Evolutionary conservation across 2,888 invertebrate genomes (phyloP).

Genomic region (Apoda limacodes): DNA sequence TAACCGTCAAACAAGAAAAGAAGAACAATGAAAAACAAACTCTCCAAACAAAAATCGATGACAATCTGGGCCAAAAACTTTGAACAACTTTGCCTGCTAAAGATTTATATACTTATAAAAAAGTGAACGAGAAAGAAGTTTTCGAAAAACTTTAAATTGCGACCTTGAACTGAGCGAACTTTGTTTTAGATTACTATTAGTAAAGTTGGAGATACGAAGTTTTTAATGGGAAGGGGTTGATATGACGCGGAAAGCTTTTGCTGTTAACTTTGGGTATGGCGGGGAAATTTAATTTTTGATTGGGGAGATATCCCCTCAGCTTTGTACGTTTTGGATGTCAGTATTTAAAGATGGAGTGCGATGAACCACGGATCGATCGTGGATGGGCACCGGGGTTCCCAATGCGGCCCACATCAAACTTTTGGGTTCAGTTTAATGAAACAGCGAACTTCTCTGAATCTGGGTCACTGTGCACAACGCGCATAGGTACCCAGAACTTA

Average conservation of each 20-base stretch:
- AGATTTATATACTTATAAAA: conserved; percentile 71
- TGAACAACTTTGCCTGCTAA: conserved; percentile 63
- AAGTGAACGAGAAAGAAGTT: conserved; percentile 65
- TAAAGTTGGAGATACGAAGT: conserved; percentile 51
- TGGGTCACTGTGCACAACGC: conserved; percentile 56
- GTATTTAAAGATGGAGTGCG: conserved; percentile 35
- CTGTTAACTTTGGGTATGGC: conserved; percentile 40
- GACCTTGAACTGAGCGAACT: conserved; percentile 68
- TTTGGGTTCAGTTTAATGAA: conserved; percentile 60
- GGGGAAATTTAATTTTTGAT: conserved; percentile 37
- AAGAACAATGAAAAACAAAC: conserved; percentile 71
- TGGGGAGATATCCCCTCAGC: conserved; percentile 31
- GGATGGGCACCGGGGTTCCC: conserved; percentile 33
- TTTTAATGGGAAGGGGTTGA: conserved; percentile 56
- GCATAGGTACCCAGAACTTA: no score
- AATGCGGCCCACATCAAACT: conserved; percentile 45
- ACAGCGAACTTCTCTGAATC: conserved; percentile 44
- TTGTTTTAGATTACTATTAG: conserved; percentile 69
- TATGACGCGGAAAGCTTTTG: conserved; percentile 35
- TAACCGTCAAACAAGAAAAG: conserved; percentile 71
- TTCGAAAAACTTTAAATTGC: conserved; percentile 72
- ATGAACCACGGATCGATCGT: conserved; percentile 53
- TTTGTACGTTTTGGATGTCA: conserved; percentile 33
- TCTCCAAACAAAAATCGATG: conserved; percentile 72
- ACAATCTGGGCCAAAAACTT: conserved; percentile 71